phyloP scores from a whole-genome alignment of 2,797 vertebrate species.

The Galago senegalensis region DNA sequence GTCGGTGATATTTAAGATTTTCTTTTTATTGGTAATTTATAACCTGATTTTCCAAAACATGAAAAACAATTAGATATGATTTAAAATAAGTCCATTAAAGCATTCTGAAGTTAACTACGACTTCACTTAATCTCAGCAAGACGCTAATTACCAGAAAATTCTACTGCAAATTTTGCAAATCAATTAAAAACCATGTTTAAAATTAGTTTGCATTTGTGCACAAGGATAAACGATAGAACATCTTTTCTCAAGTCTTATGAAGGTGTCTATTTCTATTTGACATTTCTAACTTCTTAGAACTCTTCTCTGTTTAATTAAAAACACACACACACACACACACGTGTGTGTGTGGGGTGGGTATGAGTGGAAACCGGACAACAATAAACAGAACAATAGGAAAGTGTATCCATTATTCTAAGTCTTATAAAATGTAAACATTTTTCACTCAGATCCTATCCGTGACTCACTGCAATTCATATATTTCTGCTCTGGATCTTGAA shows the following conservation, averaged over 20 bases:
- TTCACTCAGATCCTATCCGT: constrained; percentile 50
- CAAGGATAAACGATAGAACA: constrained; percentile 6
- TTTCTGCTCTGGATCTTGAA: constrained; percentile 46
- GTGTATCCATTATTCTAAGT: neutral
- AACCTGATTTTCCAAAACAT: constrained; percentile 44
- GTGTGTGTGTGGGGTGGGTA: neutral
- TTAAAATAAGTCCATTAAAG: constrained; percentile 12
- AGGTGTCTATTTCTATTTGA: constrained; percentile 2
- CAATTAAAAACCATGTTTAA: constrained; percentile 49
- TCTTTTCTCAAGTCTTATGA: constrained; percentile 38
- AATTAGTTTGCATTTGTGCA: constrained; percentile 28
- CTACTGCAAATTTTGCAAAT: constrained; percentile 58
- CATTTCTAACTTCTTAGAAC: constrained; percentile 47
- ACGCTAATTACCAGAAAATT: constrained; percentile 59
- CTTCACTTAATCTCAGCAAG: constrained; percentile 43
- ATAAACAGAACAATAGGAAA: constrained; percentile 60
- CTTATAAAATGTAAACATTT: constrained; percentile 45
- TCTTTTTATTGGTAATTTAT: constrained; percentile 40
- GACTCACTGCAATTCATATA: neutral
- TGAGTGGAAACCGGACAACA: constrained; percentile 32
- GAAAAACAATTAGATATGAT: constrained; percentile 31
- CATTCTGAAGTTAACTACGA: constrained; percentile 45
- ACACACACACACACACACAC: too few species aligned
- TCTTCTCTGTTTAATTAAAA: neutral
- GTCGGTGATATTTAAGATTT: constrained; percentile 53